These are phyloP conservation scores for Aphelinus certus DNA, from an alignment of 1,140 invertebrate genomes.

Conservation along the genomic window DNA sequence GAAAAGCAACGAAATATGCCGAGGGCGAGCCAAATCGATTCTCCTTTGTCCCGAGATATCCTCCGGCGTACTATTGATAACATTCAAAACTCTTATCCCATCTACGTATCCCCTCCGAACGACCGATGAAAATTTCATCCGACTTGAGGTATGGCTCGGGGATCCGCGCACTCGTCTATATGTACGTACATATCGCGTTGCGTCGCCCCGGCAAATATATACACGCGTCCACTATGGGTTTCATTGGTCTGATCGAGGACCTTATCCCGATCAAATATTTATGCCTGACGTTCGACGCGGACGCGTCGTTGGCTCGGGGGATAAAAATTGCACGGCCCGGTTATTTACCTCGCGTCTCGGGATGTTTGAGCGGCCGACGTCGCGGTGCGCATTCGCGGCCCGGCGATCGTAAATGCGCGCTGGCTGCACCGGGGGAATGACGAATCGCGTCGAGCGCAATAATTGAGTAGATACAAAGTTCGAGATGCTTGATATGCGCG, in stretches of 20 bases:
- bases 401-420: no score
- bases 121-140: constrained; percentile 14
- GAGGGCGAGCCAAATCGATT: no score
- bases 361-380: neutral
- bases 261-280: constrained; percentile 11
- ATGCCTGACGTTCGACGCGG: neutral
- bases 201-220: no score
- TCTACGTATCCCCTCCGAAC: neutral
- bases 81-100: no score
- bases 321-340: constrained; percentile 9
- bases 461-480: neutral
- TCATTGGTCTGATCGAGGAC: neutral
- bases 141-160: neutral
- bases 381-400: neutral
- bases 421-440: neutral
- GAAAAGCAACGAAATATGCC: no score
- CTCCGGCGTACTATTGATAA: no score
- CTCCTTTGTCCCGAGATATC: no score
- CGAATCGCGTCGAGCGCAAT: neutral
- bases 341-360: neutral
- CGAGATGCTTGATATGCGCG: neutral
- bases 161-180: no score
- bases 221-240: no score
- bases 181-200: no score
- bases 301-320: neutral